Evolutionary conservation across 30 jellyfish, hydroid and myxozoan genomes (phyloP), one percentile per base, ranked within the genome.

Genomic region (Haliclystus octoradiatus): DNA sequence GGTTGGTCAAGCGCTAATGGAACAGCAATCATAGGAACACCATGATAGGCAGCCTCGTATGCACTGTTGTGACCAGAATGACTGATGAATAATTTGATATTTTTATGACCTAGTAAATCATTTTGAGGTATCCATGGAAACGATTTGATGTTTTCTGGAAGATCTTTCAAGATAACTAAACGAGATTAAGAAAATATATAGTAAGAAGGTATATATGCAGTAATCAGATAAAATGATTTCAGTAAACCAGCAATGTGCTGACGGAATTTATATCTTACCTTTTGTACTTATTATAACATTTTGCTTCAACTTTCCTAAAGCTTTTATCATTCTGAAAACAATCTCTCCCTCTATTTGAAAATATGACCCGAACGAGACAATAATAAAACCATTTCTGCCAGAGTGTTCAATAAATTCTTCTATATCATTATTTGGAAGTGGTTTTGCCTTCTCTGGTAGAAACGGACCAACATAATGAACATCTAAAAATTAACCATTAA

Each of bases 1-100:
- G 31, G 51, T 13, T 78, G 28, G 51, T 75, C 86, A 31, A 63
- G 65, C 78, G 35, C 52, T 0, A 75, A 19, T 28, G 61, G 60
- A 5, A 78, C 77, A 0, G 86, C 86, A 15, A 75, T 73, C 1
- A 75, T 30, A 2, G 86, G 86, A 25, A 75, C 86, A 26, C 78
- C 86, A 65, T 75, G 86, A 31, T 40, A 75, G 0, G 86, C 86
- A 3, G 86, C 86, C 47, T 75, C 86, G 52, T 35, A n/a, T 22
- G 86, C 86, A 28, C 86, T 60, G 47, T 75, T 75, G 0, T 31
- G 31, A 4, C 86, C 86, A 78, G 66, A 65, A 78, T 75, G 86
- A 65, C 86, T 75, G 22, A 75, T 68, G 34, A 75, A 75, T 0
- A 67, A 78, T 52, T 50, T 65, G 34, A 69, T 62, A 31, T 75